Base-by-base conservation (phyloP, 2,888 invertebrate species). In the Epinotia demarniana region DNA sequence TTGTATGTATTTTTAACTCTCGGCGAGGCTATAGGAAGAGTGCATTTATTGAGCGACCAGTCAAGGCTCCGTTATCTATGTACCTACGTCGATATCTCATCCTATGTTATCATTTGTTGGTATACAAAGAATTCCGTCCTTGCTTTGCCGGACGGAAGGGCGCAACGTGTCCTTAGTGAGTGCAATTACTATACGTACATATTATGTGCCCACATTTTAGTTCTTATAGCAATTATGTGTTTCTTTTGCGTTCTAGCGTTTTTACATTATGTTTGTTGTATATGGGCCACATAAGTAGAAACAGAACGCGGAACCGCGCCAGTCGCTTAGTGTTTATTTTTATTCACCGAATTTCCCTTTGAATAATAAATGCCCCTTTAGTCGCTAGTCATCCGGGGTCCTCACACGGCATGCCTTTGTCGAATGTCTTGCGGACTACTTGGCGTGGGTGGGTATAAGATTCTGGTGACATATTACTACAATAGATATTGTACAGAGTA, bases 31-130 rank as follows among this genome's bases (percentile, higher is more conserved):
- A 79, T 77, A 78, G 78, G 66, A 78, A 78, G 77, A 64, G 69
- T 81, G 81, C 80, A 82, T 81, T 69, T 79, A 82, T 83, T 81
- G 79, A 82, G 74, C 77, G 80, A 72, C 72, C 77, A 49, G 77
- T 78, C 81, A 82, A 82, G 80, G 82, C 74, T 78, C 75, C 77
- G 72, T 77, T 82, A 82, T 83, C 80, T 81, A 81, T 23, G 69
- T 68, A 49, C 61, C n/a, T 43, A 69, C 57, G 64, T 61, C 75
- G 61, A 57, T 75, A 75, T 78, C 77, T 75, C 77, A 76, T 78
- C 77, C 78, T 79, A 77, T 72, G 78, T 79, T 74, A 79, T 77
- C 77, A 57, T 19, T 57, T 46, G 61, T 77, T 77, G 71, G 77
- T 77, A 66, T 12, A 75, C 64, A 75, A 75, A 75, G 70, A 70